Evolutionary conservation across 1,140 invertebrate genomes (phyloP).

Genomic region (Octopus sinensis): DNA sequence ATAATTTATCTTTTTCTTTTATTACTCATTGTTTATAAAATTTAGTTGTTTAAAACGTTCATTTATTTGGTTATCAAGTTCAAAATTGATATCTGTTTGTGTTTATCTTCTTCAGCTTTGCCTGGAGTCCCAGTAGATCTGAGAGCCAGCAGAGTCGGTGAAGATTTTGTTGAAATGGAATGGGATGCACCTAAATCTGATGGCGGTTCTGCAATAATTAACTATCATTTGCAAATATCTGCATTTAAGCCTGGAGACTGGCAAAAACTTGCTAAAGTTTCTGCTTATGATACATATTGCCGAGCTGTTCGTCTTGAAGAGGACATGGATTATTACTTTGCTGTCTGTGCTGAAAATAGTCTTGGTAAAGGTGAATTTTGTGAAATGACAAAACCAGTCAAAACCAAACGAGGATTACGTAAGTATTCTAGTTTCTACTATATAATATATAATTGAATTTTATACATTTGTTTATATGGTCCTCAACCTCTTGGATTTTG

Average conservation of each 20-base stretch:
- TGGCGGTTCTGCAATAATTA: slow-evolving; percentile 84
- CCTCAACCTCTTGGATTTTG: no score
- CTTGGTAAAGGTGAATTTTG: slow-evolving; percentile 88
- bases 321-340: slow-evolving; percentile 93
- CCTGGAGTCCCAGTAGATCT: slow-evolving; percentile 63
- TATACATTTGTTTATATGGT: no score
- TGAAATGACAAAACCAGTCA: slow-evolving; percentile 79
- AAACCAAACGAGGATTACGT: slow-evolving; percentile 88
- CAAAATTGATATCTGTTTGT: no score
- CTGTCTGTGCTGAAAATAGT: slow-evolving; percentile 92
- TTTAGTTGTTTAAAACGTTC: no score
- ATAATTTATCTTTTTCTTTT: no score
- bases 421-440: slow-evolving; percentile 38
- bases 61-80: no score
- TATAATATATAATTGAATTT: no score
- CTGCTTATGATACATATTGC: slow-evolving; percentile 55
- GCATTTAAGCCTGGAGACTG: slow-evolving; percentile 40
- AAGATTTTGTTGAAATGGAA: slow-evolving; percentile 81
- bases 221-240: slow-evolving; percentile 48
- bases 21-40: no score
- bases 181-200: slow-evolving; percentile 85
- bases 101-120: slow-evolving; percentile 72
- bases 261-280: slow-evolving; percentile 42
- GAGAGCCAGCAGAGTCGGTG: slow-evolving; percentile 84
- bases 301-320: slow-evolving; percentile 75